These are phyloP conservation scores for Gallinago paraguaiae DNA, from an alignment of 2,113 vertebrate species.

Conservation along the genomic window DNA sequence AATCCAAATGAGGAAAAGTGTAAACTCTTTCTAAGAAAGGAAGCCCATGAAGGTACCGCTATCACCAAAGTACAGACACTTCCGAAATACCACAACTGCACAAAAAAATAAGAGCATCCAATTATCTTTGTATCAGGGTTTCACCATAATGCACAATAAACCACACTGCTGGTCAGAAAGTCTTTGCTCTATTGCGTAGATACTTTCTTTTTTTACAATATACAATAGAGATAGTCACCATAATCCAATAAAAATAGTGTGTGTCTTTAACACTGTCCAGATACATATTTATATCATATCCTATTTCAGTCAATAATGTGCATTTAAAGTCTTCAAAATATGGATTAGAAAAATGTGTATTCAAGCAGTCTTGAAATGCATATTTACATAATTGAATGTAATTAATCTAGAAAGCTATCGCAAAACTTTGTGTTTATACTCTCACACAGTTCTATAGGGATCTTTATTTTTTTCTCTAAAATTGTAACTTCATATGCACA, in stretches of 20 bases:
- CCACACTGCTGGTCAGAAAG: neutral
- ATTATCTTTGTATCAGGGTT: neutral
- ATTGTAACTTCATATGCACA: neutral
- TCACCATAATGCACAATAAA: neutral
- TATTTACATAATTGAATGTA: neutral
- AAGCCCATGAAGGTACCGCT: neutral
- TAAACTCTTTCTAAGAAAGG: neutral
- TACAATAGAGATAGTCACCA: neutral
- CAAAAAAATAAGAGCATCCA: neutral
- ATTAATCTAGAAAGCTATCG: neutral
- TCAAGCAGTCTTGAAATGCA: neutral
- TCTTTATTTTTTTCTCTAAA: neutral
- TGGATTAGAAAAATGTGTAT: neutral
- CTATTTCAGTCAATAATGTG: neutral
- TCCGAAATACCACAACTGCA: neutral
- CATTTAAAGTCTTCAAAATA: neutral
- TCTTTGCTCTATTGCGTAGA: neutral
- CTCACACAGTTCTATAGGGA: neutral
- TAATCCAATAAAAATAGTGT: neutral
- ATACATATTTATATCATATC: neutral
- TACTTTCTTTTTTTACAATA: neutral
- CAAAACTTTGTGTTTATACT: neutral
- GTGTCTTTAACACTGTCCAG: neutral
- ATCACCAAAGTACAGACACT: neutral
- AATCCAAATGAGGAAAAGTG: neutral